These are phyloP conservation scores for Alethe castanea DNA, from an alignment of 2,113 vertebrate genomes.

Conservation along the genomic window DNA sequence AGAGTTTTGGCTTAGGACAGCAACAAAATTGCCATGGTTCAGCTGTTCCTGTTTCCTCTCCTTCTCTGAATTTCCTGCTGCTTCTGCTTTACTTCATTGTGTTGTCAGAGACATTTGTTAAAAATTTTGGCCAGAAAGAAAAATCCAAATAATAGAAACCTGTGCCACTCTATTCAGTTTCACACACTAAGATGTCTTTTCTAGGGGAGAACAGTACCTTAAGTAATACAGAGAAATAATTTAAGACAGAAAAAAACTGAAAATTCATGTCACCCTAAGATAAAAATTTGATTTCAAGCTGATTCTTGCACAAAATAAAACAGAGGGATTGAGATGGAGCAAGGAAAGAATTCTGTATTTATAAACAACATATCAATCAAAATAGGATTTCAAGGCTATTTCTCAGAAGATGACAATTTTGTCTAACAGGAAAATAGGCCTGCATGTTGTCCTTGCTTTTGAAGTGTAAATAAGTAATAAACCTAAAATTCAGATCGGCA, in stretches of 20 bases:
- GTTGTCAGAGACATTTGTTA: background rate
- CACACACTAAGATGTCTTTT: background rate
- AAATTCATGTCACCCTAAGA: background rate
- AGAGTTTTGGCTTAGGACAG: background rate
- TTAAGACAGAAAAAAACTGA: background rate
- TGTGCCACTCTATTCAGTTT: background rate
- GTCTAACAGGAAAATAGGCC: background rate
- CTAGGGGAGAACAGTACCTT: background rate
- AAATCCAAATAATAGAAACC: background rate
- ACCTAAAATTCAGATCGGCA: background rate
- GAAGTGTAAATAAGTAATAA: constrained; percentile 49
- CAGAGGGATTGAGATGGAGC: background rate
- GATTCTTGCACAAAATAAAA: background rate
- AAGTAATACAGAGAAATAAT: background rate
- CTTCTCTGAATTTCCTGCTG: background rate
- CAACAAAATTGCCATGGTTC: background rate
- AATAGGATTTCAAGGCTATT: background rate
- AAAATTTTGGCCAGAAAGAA: background rate
- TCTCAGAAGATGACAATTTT: background rate
- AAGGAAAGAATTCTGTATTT: background rate
- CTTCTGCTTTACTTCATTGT: background rate
- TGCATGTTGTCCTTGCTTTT: constrained; percentile 27
- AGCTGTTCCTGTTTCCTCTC: background rate
- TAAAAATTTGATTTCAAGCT: background rate
- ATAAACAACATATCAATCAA: background rate